phyloP scores from a whole-genome alignment of 1,140 invertebrate species.

The Rhizoglyphus robini region DNA sequence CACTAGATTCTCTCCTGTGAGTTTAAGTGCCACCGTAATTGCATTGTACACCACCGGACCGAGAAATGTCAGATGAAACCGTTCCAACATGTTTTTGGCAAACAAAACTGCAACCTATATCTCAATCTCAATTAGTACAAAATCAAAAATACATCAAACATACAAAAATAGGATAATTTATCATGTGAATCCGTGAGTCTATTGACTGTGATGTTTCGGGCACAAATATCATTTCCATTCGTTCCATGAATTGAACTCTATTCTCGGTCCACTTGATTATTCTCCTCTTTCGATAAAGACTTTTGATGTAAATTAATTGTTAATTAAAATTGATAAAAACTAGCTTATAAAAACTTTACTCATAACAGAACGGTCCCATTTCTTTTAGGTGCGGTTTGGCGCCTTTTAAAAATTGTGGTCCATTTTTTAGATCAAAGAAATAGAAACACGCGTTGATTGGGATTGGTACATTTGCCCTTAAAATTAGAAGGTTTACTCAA shows the following conservation, averaged over 20 bases:
- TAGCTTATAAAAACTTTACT: neutral
- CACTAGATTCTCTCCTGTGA: neutral
- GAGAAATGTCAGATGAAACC: conserved; percentile 2
- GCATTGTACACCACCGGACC: conserved; percentile 16
- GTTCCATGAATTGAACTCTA: neutral
- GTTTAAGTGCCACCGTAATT: neutral
- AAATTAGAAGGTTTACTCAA: neutral
- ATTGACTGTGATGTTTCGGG: neutral
- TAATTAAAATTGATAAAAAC: neutral
- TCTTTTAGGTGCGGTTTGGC: neutral
- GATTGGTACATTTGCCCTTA: neutral
- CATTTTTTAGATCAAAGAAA: neutral
- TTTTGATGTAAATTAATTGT: neutral
- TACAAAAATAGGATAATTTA: conserved; percentile 4
- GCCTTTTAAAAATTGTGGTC: neutral
- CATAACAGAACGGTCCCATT: neutral
- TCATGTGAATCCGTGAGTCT: neutral
- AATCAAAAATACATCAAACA: neutral
- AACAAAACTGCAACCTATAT: neutral
- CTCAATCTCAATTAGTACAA: neutral
- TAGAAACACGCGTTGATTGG: neutral
- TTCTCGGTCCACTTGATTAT: neutral
- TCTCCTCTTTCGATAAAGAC: neutral
- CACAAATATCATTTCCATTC: neutral
- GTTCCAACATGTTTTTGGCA: conserved; percentile 10